A percentile compares a stretch with the other conserved stretches of the same genome.
phyloP scores from a whole-genome alignment of 2,888 invertebrate species.

The Marasmarcha lunaedactyla region DNA sequence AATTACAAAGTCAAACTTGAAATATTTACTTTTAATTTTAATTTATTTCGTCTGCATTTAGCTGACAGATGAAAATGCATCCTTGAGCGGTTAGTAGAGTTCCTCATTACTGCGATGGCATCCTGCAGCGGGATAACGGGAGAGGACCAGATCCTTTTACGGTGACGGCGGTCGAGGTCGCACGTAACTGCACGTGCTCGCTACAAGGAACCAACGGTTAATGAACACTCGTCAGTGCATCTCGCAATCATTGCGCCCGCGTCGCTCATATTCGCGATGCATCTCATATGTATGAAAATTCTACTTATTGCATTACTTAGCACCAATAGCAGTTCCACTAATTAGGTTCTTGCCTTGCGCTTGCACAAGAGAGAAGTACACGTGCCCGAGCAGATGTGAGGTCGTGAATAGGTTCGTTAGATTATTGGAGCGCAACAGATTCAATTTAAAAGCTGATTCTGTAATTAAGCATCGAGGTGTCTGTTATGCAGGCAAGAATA shows the following conservation, averaged over 20 bases:
- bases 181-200: slow-evolving; percentile 28
- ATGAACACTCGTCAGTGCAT: slow-evolving; percentile 23
- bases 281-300: slow-evolving; percentile 16
- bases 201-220: slow-evolving; percentile 27
- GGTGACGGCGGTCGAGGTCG: slow-evolving; percentile 29
- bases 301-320: slow-evolving; percentile 17
- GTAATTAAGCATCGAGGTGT: slow-evolving; percentile 25
- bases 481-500: slow-evolving; percentile 11
- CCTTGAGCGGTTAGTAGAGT: slow-evolving; percentile 8
- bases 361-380: slow-evolving; percentile 18
- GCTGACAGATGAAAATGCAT: not conserved
- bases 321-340: slow-evolving; percentile 9
- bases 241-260: slow-evolving; percentile 5
- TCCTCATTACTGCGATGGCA: slow-evolving; percentile 42
- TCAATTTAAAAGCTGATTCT: slow-evolving; percentile 47
- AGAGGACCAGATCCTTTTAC: slow-evolving; percentile 51
- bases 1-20: too few relatives aligned
- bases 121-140: slow-evolving; percentile 42
- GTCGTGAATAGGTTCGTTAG: slow-evolving; percentile 22
- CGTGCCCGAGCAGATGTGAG: slow-evolving; percentile 17
- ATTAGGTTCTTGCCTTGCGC: slow-evolving; percentile 20
- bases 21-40: too few relatives aligned
- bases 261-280: slow-evolving; percentile 8
- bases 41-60: not conserved
- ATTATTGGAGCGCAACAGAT: slow-evolving; percentile 45